Base-by-base conservation (phyloP, 2,888 invertebrate genomes). In the Uloborus plumipes region DNA sequence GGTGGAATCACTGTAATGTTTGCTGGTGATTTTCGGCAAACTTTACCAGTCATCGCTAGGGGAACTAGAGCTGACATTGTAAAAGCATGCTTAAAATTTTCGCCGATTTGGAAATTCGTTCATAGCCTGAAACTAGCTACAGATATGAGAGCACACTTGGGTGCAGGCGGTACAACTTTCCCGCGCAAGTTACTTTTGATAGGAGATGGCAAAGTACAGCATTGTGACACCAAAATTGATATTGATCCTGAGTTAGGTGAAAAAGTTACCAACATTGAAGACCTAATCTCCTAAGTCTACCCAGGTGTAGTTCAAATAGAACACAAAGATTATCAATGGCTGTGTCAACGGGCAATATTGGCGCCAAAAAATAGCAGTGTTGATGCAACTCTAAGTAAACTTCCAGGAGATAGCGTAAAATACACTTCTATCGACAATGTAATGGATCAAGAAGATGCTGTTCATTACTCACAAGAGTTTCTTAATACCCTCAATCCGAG, bases 61-160 rank as follows among this genome's bases (percentile, higher is more conserved):
- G 86, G 85, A 61, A 86, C 77, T 14, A 51, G 31, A 20, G 66
- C 69, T 20, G 85, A 86, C 58, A 77, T 84, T 58, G 26, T 86
- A 9, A 84, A 85, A 15, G 86, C 86, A 1, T 88, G 85, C 62
- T 20, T 88, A 0, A 87, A 87, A 69, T 55, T 58, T 16, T 87
- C 85, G 14, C 66, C 53, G 51, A n/a, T 86, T 14, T 87, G 86
- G 86, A 16, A 64, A n/a, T 50, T 73, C 49, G 85, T 85, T 14
- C 0, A 53, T 4, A 2, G 31, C 2, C 31, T 31, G 4, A 31
- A 7, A 31, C 31, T 31, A 4, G 7, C 2, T 4, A 31, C 31
- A 31, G 7, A 31, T 7, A 31, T 31, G 31, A 2, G 31, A 31
- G 31, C 31, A 4, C 31, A 31, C 31, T 31, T 31, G 7, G n/a